Evolutionary conservation across 2,113 vertebrate species (phyloP), one percentile per base, ranked within the genome.

Genomic region (Indri indri): DNA sequence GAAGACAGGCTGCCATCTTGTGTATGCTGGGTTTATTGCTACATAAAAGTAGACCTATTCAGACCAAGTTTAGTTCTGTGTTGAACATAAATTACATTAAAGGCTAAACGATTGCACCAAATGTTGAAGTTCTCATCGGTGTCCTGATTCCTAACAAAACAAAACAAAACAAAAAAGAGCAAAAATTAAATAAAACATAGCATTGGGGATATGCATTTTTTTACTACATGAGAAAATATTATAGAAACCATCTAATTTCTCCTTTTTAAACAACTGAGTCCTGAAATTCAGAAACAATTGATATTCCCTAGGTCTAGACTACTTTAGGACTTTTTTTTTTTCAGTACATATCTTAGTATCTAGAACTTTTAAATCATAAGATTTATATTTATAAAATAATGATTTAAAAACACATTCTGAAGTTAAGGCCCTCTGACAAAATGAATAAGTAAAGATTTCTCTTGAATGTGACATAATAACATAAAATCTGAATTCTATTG

Each of bases 1-100:
- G 50, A 71, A 81, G 81, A 97, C 87, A 97, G 47, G 10, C 97
- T 97, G 95, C 97, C 96, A 94, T 81, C 97, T 65, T 83, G 88
- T 97, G 96, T 68, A 0, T 8, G 13, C 18, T 91, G 32, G 17
- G 37, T 40, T 97, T 77, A 88, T 30, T 97, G 93, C 95, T 74
- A 22, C 17, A 1, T 32, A 10, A 0, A 94, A 83, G 3, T 61
- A 6, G 34, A 47, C 59, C 3, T 22, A 3, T 83, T 65, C 50
- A 93, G 77, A 59, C 20, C 27, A 79, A 85, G 10, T 63, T 73
- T 50, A 47, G 37, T 89, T 82, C 50, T 90, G 0, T 42, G 12
- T 42, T 76, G n/a, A 27, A n/a, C 18, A 90, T 83, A 66, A 70
- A 66, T 68, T 71, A 34, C 11, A 50, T n/a, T 9, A 37, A 66